Base-by-base conservation (phyloP, 2,888 invertebrate species). In the Dasypolia templi region DNA sequence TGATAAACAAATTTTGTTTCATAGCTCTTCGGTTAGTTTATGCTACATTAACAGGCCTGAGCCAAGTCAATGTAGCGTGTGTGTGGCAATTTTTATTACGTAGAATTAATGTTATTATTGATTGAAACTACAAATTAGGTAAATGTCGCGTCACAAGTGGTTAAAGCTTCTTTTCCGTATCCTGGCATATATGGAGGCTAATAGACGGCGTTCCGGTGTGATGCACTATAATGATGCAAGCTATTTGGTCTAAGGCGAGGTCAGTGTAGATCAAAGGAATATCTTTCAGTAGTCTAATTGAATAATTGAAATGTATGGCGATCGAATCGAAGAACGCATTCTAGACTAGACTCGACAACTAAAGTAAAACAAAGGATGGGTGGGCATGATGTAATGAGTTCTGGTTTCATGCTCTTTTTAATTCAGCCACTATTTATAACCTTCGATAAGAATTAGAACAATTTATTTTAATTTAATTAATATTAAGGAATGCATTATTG, bases 301-400 rank as follows among this genome's bases (percentile, higher is more conserved):
- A 42, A 44, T 72, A 29, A 51, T 75, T 62, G 26, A 75, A 75
- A 75, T 61, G 75, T 51, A 32, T 12, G 14, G 19, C 9, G 12
- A 39, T 39, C 42, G 4, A 55, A 72, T 14, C 5, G 9, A 55
- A 7, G 35, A 55, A 12, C 22, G n/a, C 12, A 2, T 22, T 32
- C 29, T 39, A 32, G 19, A 73, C 56, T 44, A 72, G 46, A 72
- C 5, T 42, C 7, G 3, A 39, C 3, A 6, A 26, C 3, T 29
- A 3, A n/a, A n/a, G n/a, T n/a, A n/a, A n/a, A 19, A 64, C 32
- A 56, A 44, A 22, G 32, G 7, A 19, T 67, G n/a, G 11, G 42
- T 61, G 29, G 12, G 4, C 9, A 56, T 4, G 32, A 42, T 63
- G 29, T 7, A 4, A 19, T 0, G 5, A 6, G 0, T 14, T 19